Evolutionary conservation across 2,113 vertebrate species (phyloP).

Genomic region (Amazona vittata): DNA sequence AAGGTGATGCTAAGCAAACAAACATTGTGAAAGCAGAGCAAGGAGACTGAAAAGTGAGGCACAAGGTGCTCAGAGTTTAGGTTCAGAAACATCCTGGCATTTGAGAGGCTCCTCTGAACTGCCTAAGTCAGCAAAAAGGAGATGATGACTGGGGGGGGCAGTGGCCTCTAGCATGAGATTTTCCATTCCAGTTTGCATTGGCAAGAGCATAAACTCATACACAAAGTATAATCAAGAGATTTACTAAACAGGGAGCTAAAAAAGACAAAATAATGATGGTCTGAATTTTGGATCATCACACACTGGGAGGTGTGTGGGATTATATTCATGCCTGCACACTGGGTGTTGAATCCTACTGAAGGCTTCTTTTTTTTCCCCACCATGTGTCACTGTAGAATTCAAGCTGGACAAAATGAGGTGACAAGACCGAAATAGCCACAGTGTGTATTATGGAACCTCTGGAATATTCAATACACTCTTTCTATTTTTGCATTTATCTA

Average conservation of each 20-base stretch:
- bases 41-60: background rate
- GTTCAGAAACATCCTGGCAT: background rate
- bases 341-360: background rate
- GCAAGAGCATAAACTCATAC: background rate
- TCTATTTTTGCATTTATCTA: constrained; percentile 4
- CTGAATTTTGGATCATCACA: background rate
- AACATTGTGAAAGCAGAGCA: background rate
- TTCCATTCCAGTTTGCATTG: background rate
- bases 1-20: background rate
- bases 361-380: background rate
- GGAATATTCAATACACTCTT: background rate
- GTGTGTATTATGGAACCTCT: background rate
- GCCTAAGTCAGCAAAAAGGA: background rate
- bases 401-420: background rate
- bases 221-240: background rate
- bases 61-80: background rate
- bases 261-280: background rate
- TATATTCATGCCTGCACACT: background rate
- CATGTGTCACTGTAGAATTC: background rate
- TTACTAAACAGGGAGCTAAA: background rate
- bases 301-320: accelerated
- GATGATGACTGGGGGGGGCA: background rate
- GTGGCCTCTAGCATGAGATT: background rate
- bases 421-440: background rate
- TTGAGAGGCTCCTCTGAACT: background rate